Conservation (phyloP, 2,888 invertebrate genomes). For the Chrysotoxum bicinctum region DNA sequence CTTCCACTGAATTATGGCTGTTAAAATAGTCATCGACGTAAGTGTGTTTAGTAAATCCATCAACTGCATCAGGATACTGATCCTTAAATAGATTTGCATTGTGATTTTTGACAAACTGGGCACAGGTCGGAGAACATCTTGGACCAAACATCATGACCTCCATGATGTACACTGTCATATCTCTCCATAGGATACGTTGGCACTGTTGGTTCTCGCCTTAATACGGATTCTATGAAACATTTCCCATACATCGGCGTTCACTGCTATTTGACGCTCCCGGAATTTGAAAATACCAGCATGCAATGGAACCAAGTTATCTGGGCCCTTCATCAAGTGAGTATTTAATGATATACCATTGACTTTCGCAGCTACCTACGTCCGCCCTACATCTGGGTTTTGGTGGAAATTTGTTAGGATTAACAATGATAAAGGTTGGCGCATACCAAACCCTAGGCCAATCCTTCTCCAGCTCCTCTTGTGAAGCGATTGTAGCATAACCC, state of each 20-base stretch:
- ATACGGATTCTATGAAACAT: slow-evolving; percentile 59
- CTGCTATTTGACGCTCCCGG: slow-evolving; percentile 45
- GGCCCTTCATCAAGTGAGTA: slow-evolving; percentile 57
- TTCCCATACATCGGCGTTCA: slow-evolving; percentile 57
- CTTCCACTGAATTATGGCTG: not conserved
- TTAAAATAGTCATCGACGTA: slow-evolving; percentile 61
- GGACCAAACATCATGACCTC: slow-evolving; percentile 70
- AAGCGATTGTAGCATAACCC: slow-evolving; percentile 53
- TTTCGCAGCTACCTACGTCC: slow-evolving; percentile 56
- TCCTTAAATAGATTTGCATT: slow-evolving; percentile 21
- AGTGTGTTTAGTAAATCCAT: slow-evolving; percentile 38
- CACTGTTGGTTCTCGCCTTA: slow-evolving; percentile 20
- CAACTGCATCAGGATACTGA: slow-evolving; percentile 32
- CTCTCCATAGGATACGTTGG: slow-evolving; percentile 55
- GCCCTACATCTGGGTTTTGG: slow-evolving; percentile 48
- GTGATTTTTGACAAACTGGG: slow-evolving; percentile 62
- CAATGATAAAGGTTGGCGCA: slow-evolving; percentile 71
- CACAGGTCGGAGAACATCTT: slow-evolving; percentile 54
- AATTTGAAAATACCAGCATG: slow-evolving; percentile 56
- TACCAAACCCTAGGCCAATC: too few species aligned
- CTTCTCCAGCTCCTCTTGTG: slow-evolving; percentile 30
- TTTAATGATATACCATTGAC: slow-evolving; percentile 56
- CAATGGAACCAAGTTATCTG: slow-evolving; percentile 42
- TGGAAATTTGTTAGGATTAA: slow-evolving; percentile 45
- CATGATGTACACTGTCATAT: slow-evolving; percentile 56